phyloP scores from a whole-genome alignment of 2,113 vertebrate species.

The Heloderma charlesbogerti region DNA sequence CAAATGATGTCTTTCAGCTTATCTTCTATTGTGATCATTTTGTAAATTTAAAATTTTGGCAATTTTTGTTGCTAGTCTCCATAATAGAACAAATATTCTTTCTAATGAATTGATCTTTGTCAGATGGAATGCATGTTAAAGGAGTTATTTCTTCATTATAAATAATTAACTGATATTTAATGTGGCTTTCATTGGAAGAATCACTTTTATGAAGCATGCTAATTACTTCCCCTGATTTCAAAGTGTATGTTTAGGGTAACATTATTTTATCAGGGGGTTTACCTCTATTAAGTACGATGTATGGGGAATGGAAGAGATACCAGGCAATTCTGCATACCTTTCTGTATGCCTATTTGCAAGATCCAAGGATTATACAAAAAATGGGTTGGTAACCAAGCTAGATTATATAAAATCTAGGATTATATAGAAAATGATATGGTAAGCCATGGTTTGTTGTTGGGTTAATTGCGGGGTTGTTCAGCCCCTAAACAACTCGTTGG shows the following conservation, averaged over 20 bases:
- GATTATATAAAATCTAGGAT: too few relatives aligned
- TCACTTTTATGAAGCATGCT: neutral
- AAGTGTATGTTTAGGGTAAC: neutral
- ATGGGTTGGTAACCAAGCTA: neutral
- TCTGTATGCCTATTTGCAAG: neutral
- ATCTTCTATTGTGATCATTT: neutral
- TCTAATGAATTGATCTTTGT: neutral
- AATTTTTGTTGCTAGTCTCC: neutral
- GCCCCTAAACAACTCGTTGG: too few relatives aligned
- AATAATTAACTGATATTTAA: too few relatives aligned
- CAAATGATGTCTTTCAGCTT: neutral
- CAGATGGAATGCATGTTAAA: neutral
- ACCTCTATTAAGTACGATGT: neutral
- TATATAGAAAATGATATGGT: too few relatives aligned
- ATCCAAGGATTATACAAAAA: neutral
- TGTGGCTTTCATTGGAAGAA: neutral
- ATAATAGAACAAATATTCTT: neutral
- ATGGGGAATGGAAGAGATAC: neutral
- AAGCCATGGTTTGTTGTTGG: too few relatives aligned
- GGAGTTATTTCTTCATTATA: neutral
- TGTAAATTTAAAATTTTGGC: neutral
- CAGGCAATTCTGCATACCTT: neutral
- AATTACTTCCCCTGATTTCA: neutral
- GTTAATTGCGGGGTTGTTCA: too few relatives aligned
- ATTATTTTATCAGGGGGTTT: neutral